These are phyloP conservation scores for Myotis pilosus DNA, from an alignment of 2,797 vertebrate genomes.

Conservation along the genomic window DNA sequence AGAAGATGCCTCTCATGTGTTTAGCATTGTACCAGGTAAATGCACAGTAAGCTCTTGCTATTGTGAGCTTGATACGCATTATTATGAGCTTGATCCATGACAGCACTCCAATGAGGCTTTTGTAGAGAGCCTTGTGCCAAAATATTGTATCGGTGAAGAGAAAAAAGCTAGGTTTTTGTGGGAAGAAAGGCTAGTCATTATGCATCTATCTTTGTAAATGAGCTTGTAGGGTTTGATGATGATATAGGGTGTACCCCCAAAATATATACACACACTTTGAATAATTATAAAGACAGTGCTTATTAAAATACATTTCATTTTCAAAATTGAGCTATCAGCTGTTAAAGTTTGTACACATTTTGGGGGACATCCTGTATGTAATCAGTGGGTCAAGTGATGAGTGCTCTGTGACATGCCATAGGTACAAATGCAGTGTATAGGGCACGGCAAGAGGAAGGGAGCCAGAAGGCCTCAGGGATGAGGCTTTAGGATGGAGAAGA, in stretches of 20 bases:
- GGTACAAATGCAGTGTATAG: neutral
- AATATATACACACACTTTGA: too few species aligned
- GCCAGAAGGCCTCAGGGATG: neutral
- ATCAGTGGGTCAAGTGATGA: neutral
- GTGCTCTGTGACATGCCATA: neutral
- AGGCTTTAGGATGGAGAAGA: neutral
- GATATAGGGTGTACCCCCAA: neutral
- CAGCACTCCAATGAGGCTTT: neutral
- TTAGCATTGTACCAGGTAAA: neutral
- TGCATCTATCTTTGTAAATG: neutral
- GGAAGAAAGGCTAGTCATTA: neutral
- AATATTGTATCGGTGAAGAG: neutral
- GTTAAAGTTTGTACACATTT: too few species aligned
- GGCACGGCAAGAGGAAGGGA: neutral
- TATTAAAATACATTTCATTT: too few species aligned
- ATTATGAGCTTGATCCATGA: neutral
- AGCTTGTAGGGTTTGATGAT: neutral
- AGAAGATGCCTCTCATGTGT: neutral
- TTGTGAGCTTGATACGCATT: neutral
- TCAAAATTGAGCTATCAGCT: too few species aligned
- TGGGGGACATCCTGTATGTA: neutral
- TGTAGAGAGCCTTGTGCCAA: neutral
- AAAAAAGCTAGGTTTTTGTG: neutral
- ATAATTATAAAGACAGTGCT: too few species aligned
- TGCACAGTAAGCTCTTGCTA: neutral